Conservation (phyloP, 2,797 vertebrate genomes). For the Rhinichthys osculus region DNA sequence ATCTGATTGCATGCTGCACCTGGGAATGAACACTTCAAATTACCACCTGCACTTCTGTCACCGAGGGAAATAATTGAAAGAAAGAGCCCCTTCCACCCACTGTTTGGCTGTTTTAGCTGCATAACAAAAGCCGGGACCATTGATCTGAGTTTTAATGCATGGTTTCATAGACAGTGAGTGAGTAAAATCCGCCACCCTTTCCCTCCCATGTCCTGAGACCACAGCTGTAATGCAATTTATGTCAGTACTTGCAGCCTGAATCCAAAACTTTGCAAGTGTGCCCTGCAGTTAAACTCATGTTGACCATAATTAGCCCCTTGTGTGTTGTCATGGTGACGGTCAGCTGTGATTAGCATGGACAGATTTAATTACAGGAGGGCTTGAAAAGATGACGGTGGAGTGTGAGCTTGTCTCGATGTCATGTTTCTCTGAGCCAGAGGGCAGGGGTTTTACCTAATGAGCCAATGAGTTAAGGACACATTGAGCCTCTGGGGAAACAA, state of each 20-base stretch:
- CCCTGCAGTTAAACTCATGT: constrained; percentile 50
- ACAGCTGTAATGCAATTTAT: constrained; percentile 27
- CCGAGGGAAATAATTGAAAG: constrained; percentile 38
- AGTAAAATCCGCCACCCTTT: constrained; percentile 22
- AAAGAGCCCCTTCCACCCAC: constrained; percentile 37
- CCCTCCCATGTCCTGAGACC: background rate
- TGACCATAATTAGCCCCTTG: constrained; percentile 59
- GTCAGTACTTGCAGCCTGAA: constrained; percentile 25
- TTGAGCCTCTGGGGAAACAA: constrained; percentile 19
- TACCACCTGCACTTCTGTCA: constrained; percentile 46
- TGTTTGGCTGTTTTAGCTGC: constrained; percentile 25
- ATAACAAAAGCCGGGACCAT: constrained; percentile 11
- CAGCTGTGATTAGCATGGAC: constrained; percentile 64
- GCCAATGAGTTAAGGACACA: constrained; percentile 41
- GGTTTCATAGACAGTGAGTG: constrained; percentile 32
- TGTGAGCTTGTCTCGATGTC: constrained; percentile 46
- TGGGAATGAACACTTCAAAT: constrained; percentile 42
- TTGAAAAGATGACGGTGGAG: constrained; percentile 47
- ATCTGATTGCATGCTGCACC: constrained; percentile 43
- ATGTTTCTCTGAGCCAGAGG: constrained; percentile 42
- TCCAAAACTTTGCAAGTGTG: constrained; percentile 42
- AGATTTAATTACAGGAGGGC: constrained; percentile 64
- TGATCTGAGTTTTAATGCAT: constrained; percentile 40
- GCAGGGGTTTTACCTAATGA: constrained; percentile 50
- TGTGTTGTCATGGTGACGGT: constrained; percentile 60